Base-by-base conservation (phyloP, 2,113 vertebrate species). In the Mustela nigripes region DNA sequence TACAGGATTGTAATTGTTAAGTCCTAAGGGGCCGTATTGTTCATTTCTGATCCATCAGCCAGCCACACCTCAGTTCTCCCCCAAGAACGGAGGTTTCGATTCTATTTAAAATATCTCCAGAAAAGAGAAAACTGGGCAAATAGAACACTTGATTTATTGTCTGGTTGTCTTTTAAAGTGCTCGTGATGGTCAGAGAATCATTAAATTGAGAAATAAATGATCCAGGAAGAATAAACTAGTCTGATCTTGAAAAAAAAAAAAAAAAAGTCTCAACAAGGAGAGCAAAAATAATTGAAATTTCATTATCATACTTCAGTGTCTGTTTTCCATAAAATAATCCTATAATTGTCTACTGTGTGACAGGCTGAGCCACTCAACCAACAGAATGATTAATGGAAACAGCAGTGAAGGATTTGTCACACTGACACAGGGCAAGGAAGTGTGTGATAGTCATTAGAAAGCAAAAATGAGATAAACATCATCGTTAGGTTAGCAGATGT, bases 261-360 rank as follows among this genome's bases (percentile, higher is more conserved):
- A 62, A 33, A 80, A 48, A 19, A 45, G 39, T 80, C 56, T 91
- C 69, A 93, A 89, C 62, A 62, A 83, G 33, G 87, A 95, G 63
- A 83, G 33, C 12, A 19, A 78, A 96, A 91, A 96, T 95, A 92
- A 96, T 93, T 94, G 90, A 92, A 84, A 91, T 97, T 97, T 96
- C 76, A 71, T 82, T 89, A 62, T 48, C 78, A 71, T 81, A 53
- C 81, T 88, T 95, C 0, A 1, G 63, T 79, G 8, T 83, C 89
- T 92, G 58, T 92, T 95, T 96, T 83, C 88, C 71, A 79, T 92
- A 91, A 91, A 92, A 85, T 73, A 94, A 95, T 91, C 60, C 85
- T 94, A 62, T 81, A 95, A 60, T 95, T 95, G 90, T 95, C 97
- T 85, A 50, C 84, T 67, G 88, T 78, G 85, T 95, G 94, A 92